A percentile compares a stretch with the other conserved stretches of the same genome.
These are phyloP conservation scores for Pomacea maculata DNA, from an alignment of 1,140 invertebrate genomes.

Conservation along the genomic window DNA sequence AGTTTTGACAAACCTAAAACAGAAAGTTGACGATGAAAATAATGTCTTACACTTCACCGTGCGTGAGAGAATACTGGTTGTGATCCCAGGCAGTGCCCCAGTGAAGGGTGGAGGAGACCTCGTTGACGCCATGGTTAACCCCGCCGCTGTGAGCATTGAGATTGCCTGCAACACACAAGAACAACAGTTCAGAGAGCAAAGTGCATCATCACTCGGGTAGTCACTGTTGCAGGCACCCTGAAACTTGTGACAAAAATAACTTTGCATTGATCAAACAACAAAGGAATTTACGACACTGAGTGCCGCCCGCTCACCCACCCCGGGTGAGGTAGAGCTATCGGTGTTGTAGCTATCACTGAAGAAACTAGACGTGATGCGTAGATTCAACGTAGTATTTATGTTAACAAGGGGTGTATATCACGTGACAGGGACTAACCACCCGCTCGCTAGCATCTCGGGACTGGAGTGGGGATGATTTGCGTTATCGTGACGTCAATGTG, in stretches of 20 bases:
- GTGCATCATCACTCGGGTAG: not conserved
- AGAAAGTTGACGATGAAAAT: no score
- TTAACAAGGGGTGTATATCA: not conserved
- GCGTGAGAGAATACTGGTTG: constrained; percentile 33
- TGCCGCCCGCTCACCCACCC: not conserved
- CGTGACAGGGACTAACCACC: not conserved
- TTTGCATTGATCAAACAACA: not conserved
- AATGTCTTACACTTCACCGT: no score
- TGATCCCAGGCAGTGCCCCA: constrained; percentile 40
- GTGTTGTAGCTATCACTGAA: not conserved
- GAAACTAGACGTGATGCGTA: not conserved
- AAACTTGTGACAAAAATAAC: not conserved
- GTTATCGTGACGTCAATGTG: no score
- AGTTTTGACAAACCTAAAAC: no score
- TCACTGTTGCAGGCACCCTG: no score
- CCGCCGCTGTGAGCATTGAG: constrained; percentile 19
- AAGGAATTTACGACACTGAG: not conserved
- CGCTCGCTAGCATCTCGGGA: no score
- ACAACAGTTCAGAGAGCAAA: not conserved
- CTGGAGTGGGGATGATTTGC: no score
- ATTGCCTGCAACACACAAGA: constrained; percentile 25
- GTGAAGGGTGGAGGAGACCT: constrained; percentile 40
- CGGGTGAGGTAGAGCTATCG: not conserved
- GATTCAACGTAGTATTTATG: not conserved
- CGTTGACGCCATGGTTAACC: constrained; percentile 30